Evolutionary conservation across 2,113 vertebrate species (phyloP), one percentile per base, ranked within the genome.

Genomic region (Paradisaea rubra): DNA sequence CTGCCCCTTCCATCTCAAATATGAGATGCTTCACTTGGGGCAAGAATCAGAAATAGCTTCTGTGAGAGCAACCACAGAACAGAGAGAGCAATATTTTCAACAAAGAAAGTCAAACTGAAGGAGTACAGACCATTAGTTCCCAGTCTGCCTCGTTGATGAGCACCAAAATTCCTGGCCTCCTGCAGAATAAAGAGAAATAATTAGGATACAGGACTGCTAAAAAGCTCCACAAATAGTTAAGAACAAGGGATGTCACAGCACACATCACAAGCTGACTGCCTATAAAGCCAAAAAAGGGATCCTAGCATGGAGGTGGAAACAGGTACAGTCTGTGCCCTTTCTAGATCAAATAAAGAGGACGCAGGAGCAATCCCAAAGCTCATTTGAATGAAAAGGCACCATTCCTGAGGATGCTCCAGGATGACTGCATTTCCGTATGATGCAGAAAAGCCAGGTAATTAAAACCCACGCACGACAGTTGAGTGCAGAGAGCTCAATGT

Each of bases 101-200:
- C 79, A 93, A 41, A 87, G 85, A 87, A 94, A 87, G 86, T 88
- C 59, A 91, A 89, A 92, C 30, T 37, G 81, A 92, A 94, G 77
- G 61, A 60, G 70, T 97, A 97, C 99, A 98, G 97, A 99, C 99
- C 99, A 99, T 99, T 93, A 99, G 97, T 54, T 99, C 99, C 99
- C 99, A 99, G 98, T 99, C 99, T 86, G 99, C 98, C 39, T 99
- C 98, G 23, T 99, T 99, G 98, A 99, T 98, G 91, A 99, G 98
- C 95, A 99, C 99, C 95, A 99, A 98, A 91, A 99, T 99, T 77
- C 99, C 99, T 13, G 99, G 99, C 91, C 99, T 98, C 98, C 99
- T 99, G 98, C 90, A 96, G 96, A 97, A 93, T 7, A 92, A 90
- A 97, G 92, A 97, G 30, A 96, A 95, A 94, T 86, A 66, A 86